Evolutionary conservation across 2,113 vertebrate species (phyloP), one percentile per base, ranked within the genome.

Genomic region (Vireo altiloquus): DNA sequence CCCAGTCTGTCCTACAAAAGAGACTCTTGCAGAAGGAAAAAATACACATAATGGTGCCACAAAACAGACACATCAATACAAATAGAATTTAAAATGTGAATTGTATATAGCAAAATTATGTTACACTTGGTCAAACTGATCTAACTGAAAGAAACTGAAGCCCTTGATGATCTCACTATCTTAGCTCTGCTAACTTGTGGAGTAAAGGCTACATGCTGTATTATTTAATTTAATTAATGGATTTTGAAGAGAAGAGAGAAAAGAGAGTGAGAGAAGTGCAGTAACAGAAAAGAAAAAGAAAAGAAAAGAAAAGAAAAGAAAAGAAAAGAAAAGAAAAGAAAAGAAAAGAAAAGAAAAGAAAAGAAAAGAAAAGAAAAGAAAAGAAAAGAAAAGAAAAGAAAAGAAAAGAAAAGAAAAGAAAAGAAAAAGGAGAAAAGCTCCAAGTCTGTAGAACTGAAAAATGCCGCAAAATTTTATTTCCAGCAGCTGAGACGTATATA

Each of bases 61-160:
- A 87, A 96, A 95, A 57, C 57, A 83, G 81, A 91, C 52, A 40
- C 49, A 90, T 92, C 59, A 1, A 94, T 92, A 96, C 57, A 92
- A 96, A 94, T 1, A 57, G 72, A 94, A 90, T 92, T 92, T 87
- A 88, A 92, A 96, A 87, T 1, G 15, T 90, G 80, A 90, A 89
- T 47, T 77, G 37, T 65, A 71, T 63, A 64, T 14, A 80, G 57
- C 46, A 91, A 69, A 95, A 88, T 89, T 49, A 91, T 37, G 53
- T 57, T 91, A 84, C 31, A 60, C 22, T 91, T 84, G 84, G 71
- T 77, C 81, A 92, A 91, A 79, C 35, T 50, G 22, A 95, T 75
- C 82, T 91, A 91, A 94, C 31, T 18, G 57, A 84, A 95, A 66
- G 71, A 87, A 96, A 82, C 15, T 25, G 17, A 87, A 90, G 54